phyloP scores from a whole-genome alignment of 2,888 invertebrate genomes.

The Sinelater perroti region DNA sequence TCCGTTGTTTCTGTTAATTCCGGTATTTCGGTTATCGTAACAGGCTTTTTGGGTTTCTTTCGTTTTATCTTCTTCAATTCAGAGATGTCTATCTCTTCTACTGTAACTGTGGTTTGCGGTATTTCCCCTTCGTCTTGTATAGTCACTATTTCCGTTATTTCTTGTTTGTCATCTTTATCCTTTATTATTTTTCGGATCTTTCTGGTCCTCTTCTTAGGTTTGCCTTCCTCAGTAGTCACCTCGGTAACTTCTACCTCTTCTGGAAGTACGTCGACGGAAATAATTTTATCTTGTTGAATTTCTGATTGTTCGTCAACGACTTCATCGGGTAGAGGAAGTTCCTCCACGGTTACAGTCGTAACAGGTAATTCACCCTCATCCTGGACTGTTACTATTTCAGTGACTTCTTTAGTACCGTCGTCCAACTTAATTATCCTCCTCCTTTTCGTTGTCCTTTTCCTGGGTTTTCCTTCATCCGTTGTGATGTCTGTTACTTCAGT shows the following conservation, averaged over 20 bases:
- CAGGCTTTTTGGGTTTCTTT: slow-evolving; percentile 46
- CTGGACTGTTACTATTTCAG: slow-evolving; percentile 61
- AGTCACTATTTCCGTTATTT: slow-evolving; percentile 43
- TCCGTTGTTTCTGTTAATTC: slow-evolving; percentile 11
- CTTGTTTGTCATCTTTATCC: slow-evolving; percentile 49
- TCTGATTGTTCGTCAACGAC: slow-evolving; percentile 45
- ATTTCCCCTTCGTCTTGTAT: slow-evolving; percentile 54
- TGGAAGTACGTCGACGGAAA: slow-evolving; percentile 51
- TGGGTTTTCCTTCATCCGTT: slow-evolving; percentile 36
- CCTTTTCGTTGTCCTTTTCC: slow-evolving; percentile 46
- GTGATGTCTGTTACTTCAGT: neutral
- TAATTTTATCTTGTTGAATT: slow-evolving; percentile 45
- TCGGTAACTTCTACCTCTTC: slow-evolving; percentile 53
- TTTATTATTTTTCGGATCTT: slow-evolving; percentile 45
- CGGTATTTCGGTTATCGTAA: slow-evolving; percentile 30
- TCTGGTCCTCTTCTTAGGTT: slow-evolving; percentile 49
- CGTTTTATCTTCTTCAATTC: slow-evolving; percentile 47
- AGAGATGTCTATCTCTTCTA: slow-evolving; percentile 43
- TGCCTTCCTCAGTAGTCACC: slow-evolving; percentile 56
- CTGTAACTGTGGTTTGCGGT: slow-evolving; percentile 51
- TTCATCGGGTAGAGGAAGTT: slow-evolving; percentile 25
- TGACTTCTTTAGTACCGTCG: slow-evolving; percentile 59
- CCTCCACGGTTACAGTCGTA: slow-evolving; percentile 49
- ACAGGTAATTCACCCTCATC: slow-evolving; percentile 60
- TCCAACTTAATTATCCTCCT: slow-evolving; percentile 59